Base-by-base conservation (phyloP, 1,140 invertebrate genomes). In the Carposina sasakii region DNA sequence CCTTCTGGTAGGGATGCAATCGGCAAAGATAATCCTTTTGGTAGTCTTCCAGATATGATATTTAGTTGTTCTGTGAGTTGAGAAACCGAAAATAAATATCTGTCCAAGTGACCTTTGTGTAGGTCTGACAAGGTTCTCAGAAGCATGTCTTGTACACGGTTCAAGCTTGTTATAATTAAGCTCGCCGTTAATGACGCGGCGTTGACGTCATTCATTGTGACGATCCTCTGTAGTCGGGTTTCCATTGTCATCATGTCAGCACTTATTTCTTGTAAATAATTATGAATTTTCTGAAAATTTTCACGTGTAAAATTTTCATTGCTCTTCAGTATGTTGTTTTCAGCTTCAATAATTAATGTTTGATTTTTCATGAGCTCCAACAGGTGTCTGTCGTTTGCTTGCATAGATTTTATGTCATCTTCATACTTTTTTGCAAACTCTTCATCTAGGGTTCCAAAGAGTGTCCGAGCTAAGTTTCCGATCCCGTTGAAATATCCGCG, bases 41-140 rank as follows among this genome's bases (percentile, higher is more conserved):
- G 56, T 10, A 59, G 34, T 52, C 46, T 51, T 39, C 56, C 52
- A 30, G 51, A 42, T 6, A 59, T 59, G 20, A 15, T 19, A 26
- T 41, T 54, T 9, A 59, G n/a, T 15, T 59, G 48, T 39, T 48
- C 22, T 2, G 52, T 51, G 12, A 59, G 34, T 26, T 51, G 30
- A 12, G 37, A 42, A 13, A 51, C 46, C 0, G 56, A 39, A 0
- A 58, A 31, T 2, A 58, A 24, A 16, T 58, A 51, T 12, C 53
- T 47, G 24, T 59, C 48, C 1, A 54, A 50, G 16, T 55, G 52
- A 12, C 57, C 57, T 24, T 60, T 48, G 17, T 60, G 53, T 2
- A 49, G 37, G 9, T 60, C 43, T 1, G 20, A 33, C 0, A 55
- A 16, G 6, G 53, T 28, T 21, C 49, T 45, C 10, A 52, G 45